Evolutionary conservation across 2,113 vertebrate species (phyloP), one percentile per base, ranked within the genome.

Genomic region (Platycercus adscitus): DNA sequence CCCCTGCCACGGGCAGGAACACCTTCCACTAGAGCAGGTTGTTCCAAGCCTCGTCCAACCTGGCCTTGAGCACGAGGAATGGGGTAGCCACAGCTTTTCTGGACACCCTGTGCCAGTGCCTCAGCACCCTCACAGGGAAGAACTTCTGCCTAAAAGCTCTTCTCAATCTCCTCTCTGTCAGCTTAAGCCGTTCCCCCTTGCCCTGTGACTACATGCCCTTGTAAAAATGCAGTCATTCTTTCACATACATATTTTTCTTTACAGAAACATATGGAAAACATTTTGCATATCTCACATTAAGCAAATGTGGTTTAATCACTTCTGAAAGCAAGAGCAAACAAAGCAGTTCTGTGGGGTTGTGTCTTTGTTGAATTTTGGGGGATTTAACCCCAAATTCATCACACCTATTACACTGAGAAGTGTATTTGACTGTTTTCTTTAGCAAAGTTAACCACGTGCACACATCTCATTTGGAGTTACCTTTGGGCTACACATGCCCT

Each of bases 361-460:
- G 26, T 26, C 46, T 47, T 31, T 21, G 13, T 23, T 49, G 12
- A 37, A 4, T 28, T 86, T 65, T 26, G 7, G 6, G 4, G 13
- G 3, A 1, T 39, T 76, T 35, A 46, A 37, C 25, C 9, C 46
- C 6, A 52, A n/a, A 39, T 49, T 43, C 19, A 7, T 63, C 39
- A 2, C 21, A 23, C 29, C 11, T 43, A 1, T 35, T 37, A 31
- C 43, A 10, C 4, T 4, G 4, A 76, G 43, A 44, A 1, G 0
- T 7, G 11, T 37, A 2, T n/a, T 66, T 81, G 43, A 16, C 31
- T 18, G 5, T 66, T 52, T 73, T 44, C 37, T 53, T 70, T 6
- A 26, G 76, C 35, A 16, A 3, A 66, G 17, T 14, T 73, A 43
- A 13, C 21, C 13, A 5, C 13, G 14, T 25, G 56, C 37, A 16